phyloP scores from a whole-genome alignment of 2,888 invertebrate genomes.

The Rhaphigaster nebulosa region DNA sequence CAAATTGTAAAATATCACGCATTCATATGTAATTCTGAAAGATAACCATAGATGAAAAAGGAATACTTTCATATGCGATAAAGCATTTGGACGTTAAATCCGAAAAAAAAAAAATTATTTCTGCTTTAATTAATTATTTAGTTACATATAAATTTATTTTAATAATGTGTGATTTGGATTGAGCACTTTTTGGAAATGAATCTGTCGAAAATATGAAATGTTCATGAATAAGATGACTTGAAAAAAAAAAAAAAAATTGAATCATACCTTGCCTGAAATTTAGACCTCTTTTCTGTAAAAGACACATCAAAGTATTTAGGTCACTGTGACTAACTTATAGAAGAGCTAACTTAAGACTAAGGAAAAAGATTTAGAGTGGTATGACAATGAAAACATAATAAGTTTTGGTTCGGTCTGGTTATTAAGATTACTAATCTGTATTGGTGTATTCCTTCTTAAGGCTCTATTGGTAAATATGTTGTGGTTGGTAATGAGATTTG shows the following conservation, averaged over 20 bases:
- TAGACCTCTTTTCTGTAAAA: neutral
- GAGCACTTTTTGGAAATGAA: no score
- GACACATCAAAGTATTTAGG: neutral
- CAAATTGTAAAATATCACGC: no score
- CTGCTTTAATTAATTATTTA: no score
- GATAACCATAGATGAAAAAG: no score
- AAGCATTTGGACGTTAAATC: no score
- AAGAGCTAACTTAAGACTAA: slow-evolving; percentile 5
- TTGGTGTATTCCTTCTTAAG: neutral
- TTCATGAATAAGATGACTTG: no score
- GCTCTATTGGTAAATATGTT: neutral
- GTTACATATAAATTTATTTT: no score
- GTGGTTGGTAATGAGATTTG: neutral
- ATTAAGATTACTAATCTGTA: neutral
- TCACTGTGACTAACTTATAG: neutral
- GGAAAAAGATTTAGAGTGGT: neutral
- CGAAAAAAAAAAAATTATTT: no score
- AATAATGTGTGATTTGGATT: no score
- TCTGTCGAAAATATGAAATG: no score
- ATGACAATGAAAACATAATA: neutral
- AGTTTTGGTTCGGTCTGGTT: neutral
- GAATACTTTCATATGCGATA: no score
- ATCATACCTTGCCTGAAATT: neutral
- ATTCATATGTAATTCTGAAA: no score
- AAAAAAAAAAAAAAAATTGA: neutral